A percentile compares a stretch with the other conserved stretches of the same genome.
These are phyloP conservation scores for Steinernema feltiae DNA, from an alignment of 1,140 invertebrate genomes.

Conservation along the genomic window DNA sequence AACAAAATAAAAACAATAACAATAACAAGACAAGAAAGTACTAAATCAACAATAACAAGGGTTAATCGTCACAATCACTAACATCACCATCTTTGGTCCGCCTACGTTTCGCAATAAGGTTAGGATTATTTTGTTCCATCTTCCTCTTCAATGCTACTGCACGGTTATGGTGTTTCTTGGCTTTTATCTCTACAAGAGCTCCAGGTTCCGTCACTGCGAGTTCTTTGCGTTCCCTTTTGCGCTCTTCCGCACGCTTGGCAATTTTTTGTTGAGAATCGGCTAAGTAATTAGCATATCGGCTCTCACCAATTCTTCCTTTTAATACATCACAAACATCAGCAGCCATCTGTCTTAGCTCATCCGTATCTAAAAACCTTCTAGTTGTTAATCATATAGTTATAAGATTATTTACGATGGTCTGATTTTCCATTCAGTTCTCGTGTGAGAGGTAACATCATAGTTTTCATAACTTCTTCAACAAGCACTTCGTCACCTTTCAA, in stretches of 20 bases:
- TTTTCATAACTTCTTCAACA: not conserved
- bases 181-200: conserved; percentile 22
- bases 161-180: conserved; percentile 29
- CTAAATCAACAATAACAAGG: no score
- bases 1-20: not conserved
- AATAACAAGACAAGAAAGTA: not conserved
- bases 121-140: conserved; percentile 29
- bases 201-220: conserved; percentile 25
- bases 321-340: conserved; percentile 30
- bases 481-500: conserved; percentile 11
- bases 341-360: conserved; percentile 30
- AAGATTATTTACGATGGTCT: conserved; percentile 10
- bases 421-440: conserved; percentile 31
- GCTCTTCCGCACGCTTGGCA: conserved; percentile 13
- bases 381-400: not conserved
- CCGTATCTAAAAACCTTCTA: conserved; percentile 23
- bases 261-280: conserved; percentile 24
- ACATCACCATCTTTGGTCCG: no score
- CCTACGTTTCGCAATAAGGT: conserved; percentile 19
- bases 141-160: conserved; percentile 27
- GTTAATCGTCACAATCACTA: no score
- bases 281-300: conserved; percentile 16
- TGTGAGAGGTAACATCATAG: conserved; percentile 25
- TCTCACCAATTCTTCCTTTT: conserved; percentile 26
- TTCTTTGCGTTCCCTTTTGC: conserved; percentile 28